Evolutionary conservation across 1,140 invertebrate genomes (phyloP).

Genomic region (Drosophila micromelanica): DNA sequence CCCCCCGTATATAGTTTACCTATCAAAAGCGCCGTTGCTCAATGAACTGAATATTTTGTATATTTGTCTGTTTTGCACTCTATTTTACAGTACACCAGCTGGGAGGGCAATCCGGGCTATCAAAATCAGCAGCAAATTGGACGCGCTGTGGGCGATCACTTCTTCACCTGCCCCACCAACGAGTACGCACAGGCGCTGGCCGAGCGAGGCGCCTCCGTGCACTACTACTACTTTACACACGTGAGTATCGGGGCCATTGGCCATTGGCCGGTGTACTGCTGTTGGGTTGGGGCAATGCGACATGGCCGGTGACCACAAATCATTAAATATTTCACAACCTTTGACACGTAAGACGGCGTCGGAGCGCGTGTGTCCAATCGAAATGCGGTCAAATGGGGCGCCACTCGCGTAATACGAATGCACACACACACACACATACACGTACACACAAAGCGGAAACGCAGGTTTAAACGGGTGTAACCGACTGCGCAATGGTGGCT

Average conservation of each 20-base stretch:
- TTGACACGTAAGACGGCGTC: constrained; percentile 76
- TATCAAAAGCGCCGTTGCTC: too few relatives aligned
- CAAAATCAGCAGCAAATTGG: constrained; percentile 93
- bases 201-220: constrained; percentile 91
- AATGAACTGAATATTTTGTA: too few relatives aligned
- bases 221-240: constrained; percentile 97
- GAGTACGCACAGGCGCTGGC: constrained; percentile 94
- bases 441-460: neutral
- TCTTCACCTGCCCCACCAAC: constrained; percentile 96
- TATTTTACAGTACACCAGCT: constrained; percentile 93
- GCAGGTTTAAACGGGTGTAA: too few relatives aligned
- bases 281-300: neutral
- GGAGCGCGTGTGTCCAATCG: constrained; percentile 68
- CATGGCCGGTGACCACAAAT: constrained; percentile 24
- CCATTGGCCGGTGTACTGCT: neutral
- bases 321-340: constrained; percentile 75
- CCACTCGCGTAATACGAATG: constrained; percentile 36
- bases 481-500: too few relatives aligned
- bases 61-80: constrained; percentile 1
- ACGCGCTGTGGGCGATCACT: constrained; percentile 95
- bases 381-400: constrained; percentile 76
- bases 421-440: constrained; percentile 19
- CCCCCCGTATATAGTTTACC: too few relatives aligned
- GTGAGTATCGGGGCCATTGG: constrained; percentile 86
- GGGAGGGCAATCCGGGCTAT: constrained; percentile 92